phyloP scores from a whole-genome alignment of 1,140 invertebrate species.

The Drosophila paulistorum region DNA sequence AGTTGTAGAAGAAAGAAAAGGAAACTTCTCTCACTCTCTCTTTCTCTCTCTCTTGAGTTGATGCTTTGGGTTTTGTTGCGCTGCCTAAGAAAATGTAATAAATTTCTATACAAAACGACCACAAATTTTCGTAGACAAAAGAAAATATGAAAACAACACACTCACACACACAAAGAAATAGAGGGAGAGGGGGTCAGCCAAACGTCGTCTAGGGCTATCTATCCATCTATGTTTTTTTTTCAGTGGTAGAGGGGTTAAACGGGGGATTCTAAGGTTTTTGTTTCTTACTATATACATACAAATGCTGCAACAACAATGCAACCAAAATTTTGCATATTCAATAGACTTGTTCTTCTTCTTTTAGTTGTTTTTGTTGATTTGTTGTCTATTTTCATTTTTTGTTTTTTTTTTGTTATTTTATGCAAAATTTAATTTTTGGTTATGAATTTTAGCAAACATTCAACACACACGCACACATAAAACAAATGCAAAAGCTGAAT shows the following conservation, averaged over 20 bases:
- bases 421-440: conserved; percentile 45
- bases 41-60: conserved; percentile 14
- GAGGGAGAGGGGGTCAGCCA: not conserved
- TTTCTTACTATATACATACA: conserved; percentile 30
- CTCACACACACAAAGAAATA: conserved; percentile 15
- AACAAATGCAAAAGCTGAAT: not conserved
- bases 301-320: conserved; percentile 32
- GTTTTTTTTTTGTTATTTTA: conserved; percentile 52
- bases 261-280: not conserved
- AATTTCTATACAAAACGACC: conserved; percentile 73
- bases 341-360: conserved; percentile 59
- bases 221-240: conserved; percentile 42
- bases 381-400: conserved; percentile 20
- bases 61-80: conserved; percentile 20
- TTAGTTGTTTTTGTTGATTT: conserved; percentile 18
- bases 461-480: not conserved
- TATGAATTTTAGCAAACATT: conserved; percentile 47
- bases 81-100: conserved; percentile 70
- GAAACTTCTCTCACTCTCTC: conserved; percentile 27
- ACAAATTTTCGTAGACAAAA: conserved; percentile 68
- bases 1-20: conserved; percentile 39
- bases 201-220: conserved; percentile 41
- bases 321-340: conserved; percentile 65
- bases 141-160: conserved; percentile 70
- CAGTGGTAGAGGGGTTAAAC: not conserved